Conservation (phyloP, 2,888 invertebrate genomes). For the Periphyllus acericola region DNA sequence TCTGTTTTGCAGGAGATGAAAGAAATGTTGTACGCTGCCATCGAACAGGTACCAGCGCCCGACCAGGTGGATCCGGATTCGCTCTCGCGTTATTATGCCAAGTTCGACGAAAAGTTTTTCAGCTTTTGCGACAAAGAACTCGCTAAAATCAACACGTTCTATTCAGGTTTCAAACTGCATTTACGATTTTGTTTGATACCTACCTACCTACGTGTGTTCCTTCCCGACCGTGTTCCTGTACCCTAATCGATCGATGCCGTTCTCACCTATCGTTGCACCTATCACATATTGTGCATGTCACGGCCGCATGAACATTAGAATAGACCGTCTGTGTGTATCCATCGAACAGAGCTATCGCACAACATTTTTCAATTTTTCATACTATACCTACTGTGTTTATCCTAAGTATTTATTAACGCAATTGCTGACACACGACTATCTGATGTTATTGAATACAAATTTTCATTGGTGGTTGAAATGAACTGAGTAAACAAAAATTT, state of each 20-base stretch:
- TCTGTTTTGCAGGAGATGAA: slow-evolving; percentile 86
- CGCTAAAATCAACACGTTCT: slow-evolving; percentile 97
- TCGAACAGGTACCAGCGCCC: slow-evolving; percentile 89
- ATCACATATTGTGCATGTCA: not conserved
- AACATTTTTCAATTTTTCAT: not conserved
- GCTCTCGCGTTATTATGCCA: slow-evolving; percentile 86
- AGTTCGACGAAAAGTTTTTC: slow-evolving; percentile 96
- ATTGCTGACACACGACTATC: no score
- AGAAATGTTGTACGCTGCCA: slow-evolving; percentile 89
- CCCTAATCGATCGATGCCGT: not conserved
- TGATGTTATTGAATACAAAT: no score
- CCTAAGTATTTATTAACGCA: no score
- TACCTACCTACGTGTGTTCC: not conserved
- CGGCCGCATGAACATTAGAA: not conserved
- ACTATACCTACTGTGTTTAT: no score
- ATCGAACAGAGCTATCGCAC: not conserved
- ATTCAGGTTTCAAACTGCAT: slow-evolving; percentile 75
- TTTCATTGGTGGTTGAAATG: no score
- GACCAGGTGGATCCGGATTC: slow-evolving; percentile 91
- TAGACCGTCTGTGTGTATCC: not conserved
- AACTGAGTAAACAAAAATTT: no score
- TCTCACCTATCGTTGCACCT: not conserved
- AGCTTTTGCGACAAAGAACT: slow-evolving; percentile 94
- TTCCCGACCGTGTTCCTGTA: not conserved
- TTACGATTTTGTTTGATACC: slow-evolving; percentile 48